phyloP scores from a whole-genome alignment of 2,888 invertebrate species.

The Lasius fuliginosus region DNA sequence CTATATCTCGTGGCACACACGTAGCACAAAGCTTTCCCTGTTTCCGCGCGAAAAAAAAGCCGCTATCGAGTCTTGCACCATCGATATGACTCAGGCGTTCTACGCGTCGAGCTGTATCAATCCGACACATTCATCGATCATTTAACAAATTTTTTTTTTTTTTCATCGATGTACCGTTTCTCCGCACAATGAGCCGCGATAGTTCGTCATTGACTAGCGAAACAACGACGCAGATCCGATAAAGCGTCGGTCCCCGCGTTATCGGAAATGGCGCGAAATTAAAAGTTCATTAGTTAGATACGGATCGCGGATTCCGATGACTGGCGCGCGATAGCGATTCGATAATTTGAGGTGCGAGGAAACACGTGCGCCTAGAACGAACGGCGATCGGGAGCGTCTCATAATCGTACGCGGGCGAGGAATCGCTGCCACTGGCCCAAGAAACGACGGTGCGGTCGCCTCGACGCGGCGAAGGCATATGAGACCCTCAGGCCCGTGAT shows the following conservation, averaged over 20 bases:
- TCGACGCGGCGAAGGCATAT: constrained; percentile 79
- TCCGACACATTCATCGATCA: background rate
- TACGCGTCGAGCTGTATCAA: background rate
- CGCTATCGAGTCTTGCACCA: constrained; percentile 20
- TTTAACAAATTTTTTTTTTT: background rate
- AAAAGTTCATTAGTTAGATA: constrained; percentile 39
- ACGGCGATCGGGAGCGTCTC: constrained; percentile 57
- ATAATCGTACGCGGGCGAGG: constrained; percentile 78
- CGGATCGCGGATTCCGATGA: constrained; percentile 13
- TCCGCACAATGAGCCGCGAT: background rate
- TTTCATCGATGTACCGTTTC: background rate
- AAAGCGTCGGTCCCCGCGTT: background rate
- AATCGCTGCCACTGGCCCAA: constrained; percentile 83
- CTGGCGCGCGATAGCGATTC: background rate
- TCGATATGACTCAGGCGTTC: constrained; percentile 31
- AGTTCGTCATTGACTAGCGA: background rate
- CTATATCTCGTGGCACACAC: background rate
- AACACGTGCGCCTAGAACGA: constrained; percentile 68
- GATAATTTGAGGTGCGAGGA: background rate
- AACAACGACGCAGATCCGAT: constrained; percentile 34
- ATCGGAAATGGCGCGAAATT: constrained; percentile 25
- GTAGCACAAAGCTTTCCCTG: constrained; percentile 23
- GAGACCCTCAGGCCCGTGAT: constrained; percentile 82
- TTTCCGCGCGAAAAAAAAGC: background rate
- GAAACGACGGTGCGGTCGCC: constrained; percentile 78